phyloP scores from a whole-genome alignment of 2,888 invertebrate species.

The Synergus japonicus region DNA sequence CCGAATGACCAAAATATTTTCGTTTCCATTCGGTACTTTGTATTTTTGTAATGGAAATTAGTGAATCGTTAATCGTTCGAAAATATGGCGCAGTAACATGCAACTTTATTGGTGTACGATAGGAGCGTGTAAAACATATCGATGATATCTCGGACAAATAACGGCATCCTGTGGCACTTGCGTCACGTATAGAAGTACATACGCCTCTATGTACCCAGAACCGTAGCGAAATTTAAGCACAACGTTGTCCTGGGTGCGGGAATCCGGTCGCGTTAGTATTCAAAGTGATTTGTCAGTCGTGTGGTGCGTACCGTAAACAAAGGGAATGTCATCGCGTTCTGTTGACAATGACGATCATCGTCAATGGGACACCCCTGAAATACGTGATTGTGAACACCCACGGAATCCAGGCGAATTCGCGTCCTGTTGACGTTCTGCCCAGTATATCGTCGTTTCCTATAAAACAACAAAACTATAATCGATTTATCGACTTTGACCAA shows the following conservation, averaged over 20 bases:
- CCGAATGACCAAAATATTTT: neutral
- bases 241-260: constrained; percentile 33
- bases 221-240: constrained; percentile 8
- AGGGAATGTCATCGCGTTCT: constrained; percentile 29
- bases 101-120: constrained; percentile 17
- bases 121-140: constrained; percentile 39
- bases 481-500: constrained; percentile 19
- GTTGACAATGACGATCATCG: constrained; percentile 36
- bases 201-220: constrained; percentile 11
- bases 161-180: constrained; percentile 33
- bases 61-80: neutral
- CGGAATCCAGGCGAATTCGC: constrained; percentile 5
- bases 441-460: constrained; percentile 9
- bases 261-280: constrained; percentile 34
- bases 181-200: constrained; percentile 11
- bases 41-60: neutral
- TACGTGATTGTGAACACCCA: constrained; percentile 31
- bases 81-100: constrained; percentile 27
- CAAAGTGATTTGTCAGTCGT: constrained; percentile 42
- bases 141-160: constrained; percentile 45
- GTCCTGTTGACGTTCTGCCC: constrained; percentile 8
- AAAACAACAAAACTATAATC: constrained; percentile 33
- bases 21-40: neutral
- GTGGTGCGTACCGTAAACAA: constrained; percentile 25
- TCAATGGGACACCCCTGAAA: constrained; percentile 13